Evolutionary conservation across 2,888 invertebrate genomes (phyloP).

Genomic region (Lasiommata megera): DNA sequence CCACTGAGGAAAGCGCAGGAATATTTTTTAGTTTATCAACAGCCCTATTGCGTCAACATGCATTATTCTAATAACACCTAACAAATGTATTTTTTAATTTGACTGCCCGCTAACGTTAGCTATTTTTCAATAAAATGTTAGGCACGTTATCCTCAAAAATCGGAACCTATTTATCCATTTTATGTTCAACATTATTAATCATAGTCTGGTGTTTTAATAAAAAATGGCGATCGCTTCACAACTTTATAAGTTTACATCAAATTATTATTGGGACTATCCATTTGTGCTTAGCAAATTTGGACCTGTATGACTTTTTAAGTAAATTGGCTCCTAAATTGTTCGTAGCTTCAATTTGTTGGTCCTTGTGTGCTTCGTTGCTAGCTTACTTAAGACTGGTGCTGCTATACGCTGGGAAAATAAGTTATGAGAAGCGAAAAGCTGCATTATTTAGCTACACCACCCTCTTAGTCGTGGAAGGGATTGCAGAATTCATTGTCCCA

Average conservation of each 20-base stretch:
- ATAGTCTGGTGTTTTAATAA: conserved; percentile 27
- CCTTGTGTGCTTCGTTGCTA: conserved; percentile 25
- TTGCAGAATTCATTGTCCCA: conserved; percentile 14
- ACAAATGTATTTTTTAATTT: no score
- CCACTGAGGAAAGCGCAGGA: no score
- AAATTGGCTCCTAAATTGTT: conserved; percentile 8
- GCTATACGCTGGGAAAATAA: conserved; percentile 23
- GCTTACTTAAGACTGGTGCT: conserved; percentile 30
- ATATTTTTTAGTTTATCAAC: no score
- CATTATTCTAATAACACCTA: no score
- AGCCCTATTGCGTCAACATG: no score
- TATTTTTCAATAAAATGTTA: neutral
- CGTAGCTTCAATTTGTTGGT: conserved; percentile 21
- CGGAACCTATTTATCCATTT: conserved; percentile 6
- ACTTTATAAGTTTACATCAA: conserved; percentile 30
- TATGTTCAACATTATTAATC: conserved; percentile 21
- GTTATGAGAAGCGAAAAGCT: conserved; percentile 22
- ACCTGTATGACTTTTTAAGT: neutral
- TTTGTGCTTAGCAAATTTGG: conserved; percentile 11
- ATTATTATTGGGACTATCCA: conserved; percentile 27
- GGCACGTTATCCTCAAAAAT: neutral
- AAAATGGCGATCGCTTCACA: conserved; percentile 31
- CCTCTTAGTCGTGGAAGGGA: conserved; percentile 7
- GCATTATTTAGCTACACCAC: conserved; percentile 13
- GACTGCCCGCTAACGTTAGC: neutral